Base-by-base conservation (phyloP, 2,113 vertebrate species). In the Nanorana parkeri region DNA sequence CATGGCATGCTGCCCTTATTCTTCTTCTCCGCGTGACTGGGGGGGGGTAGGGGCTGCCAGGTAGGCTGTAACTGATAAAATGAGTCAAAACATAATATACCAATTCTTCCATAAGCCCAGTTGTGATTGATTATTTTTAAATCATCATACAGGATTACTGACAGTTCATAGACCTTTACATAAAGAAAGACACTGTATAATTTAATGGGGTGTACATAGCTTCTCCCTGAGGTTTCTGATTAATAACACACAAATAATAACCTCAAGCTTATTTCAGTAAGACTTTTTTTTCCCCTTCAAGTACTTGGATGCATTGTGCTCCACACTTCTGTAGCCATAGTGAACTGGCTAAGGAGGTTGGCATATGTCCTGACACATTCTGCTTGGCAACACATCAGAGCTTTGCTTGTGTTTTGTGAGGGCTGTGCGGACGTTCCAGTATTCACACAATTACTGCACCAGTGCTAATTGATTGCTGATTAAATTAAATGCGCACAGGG, bases 381-480 rank as follows among this genome's bases (percentile, higher is more conserved):
- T 17, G 20, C 17, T 65, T 77, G 60, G 60, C 36, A 77, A 26
- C 17, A 65, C 16, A 36, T 63, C 60, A 26, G 21, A 28, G 58
- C 60, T 47, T 77, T 51, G 29, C 72, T 75, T 20, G 28, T 20
- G 52, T 56, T 47, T 73, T 58, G 69, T 58, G 20, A 55, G 28
- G 71, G 29, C 52, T 74, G 24, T 36, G 71, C 41, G 64, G 65
- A 76, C 61, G 36, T 68, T 83, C 51, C 41, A 63, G 51, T 65
- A 73, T 47, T 28, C 64, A 67, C n/a, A 60, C 72, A 83, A 76
- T 83, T 83, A 60, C 80, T 83, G 80, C 72, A 76, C 80, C 79
- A 76, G 54, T 72, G 56, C 63, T 83, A 80, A 80, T 69, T 80
- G 80, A 83, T 83, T 75, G 80, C 80, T 76, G 80, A 83, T 83